Conservation (phyloP, 2,797 vertebrate genomes). For the Paratrypauchen microcephalus region DNA sequence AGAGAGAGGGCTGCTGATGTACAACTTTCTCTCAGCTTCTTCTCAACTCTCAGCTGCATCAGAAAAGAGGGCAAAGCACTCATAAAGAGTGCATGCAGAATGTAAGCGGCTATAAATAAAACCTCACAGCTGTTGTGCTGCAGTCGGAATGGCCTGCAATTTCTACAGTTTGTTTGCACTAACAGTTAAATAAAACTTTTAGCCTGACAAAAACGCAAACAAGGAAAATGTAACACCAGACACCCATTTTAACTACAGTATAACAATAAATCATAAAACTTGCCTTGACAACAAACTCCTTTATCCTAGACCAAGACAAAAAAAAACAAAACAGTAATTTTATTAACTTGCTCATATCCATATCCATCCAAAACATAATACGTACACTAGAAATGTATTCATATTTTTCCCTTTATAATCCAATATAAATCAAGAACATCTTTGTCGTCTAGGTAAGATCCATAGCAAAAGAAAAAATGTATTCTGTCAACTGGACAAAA, state of each 20-base stretch:
- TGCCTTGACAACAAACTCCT: background rate
- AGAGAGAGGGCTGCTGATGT: slow-evolving; percentile 21
- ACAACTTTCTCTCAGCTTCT: slow-evolving; percentile 30
- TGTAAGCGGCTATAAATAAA: slow-evolving; percentile 71
- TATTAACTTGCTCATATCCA: too few relatives aligned
- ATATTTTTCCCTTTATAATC: too few relatives aligned
- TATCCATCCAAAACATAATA: too few relatives aligned
- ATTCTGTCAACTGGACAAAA: too few relatives aligned
- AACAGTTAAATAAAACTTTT: background rate
- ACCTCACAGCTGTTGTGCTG: slow-evolving; percentile 67
- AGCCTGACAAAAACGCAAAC: background rate
- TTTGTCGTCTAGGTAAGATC: too few relatives aligned
- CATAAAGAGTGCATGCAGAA: slow-evolving; percentile 67
- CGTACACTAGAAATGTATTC: too few relatives aligned
- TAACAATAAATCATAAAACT: background rate
- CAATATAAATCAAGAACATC: too few relatives aligned
- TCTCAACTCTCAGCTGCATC: slow-evolving; percentile 44
- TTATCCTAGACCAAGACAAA: background rate
- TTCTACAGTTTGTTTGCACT: slow-evolving; percentile 55
- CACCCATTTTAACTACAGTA: background rate
- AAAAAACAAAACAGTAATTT: too few relatives aligned
- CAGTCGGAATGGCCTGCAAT: slow-evolving; percentile 42
- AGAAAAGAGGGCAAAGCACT: slow-evolving; percentile 69
- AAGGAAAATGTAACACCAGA: background rate
- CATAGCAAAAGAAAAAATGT: too few relatives aligned